Conservation (phyloP, 2,888 invertebrate genomes). For the Xestia sexstrigata region DNA sequence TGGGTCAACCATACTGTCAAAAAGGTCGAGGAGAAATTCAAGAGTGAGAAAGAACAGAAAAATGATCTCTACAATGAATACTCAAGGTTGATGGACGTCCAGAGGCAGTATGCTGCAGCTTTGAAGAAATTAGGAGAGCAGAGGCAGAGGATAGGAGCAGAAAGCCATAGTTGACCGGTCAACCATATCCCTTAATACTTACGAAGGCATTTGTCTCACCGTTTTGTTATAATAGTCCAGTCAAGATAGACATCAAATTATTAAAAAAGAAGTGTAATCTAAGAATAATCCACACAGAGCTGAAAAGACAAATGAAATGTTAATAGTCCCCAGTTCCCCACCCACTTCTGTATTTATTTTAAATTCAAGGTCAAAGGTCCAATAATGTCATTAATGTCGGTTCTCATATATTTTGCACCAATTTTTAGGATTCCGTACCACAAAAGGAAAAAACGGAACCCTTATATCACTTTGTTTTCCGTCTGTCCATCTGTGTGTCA, state of each 20-base stretch:
- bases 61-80: constrained; percentile 81
- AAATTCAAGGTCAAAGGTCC: too few species aligned
- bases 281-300: not conserved
- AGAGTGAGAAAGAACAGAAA: constrained; percentile 82
- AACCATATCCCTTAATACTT: constrained; percentile 35
- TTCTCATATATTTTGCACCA: not conserved
- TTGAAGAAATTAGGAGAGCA: constrained; percentile 84
- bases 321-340: not conserved
- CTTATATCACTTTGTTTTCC: too few species aligned
- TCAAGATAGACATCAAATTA: constrained; percentile 14
- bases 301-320: not conserved
- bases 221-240: constrained; percentile 44
- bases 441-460: too few species aligned
- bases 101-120: constrained; percentile 86
- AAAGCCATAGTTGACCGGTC: constrained; percentile 64
- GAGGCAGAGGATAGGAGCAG: constrained; percentile 76
- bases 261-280: not conserved
- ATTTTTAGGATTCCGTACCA: not conserved
- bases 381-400: not conserved
- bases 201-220: constrained; percentile 49
- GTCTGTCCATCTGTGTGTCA: too few species aligned
- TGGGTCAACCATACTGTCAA: constrained; percentile 96
- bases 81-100: constrained; percentile 85
- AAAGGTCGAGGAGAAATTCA: constrained; percentile 92
- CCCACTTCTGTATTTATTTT: not conserved